These are phyloP conservation scores for Aphelenchoides fujianensis DNA, from an alignment of 1,140 invertebrate species.

Conservation along the genomic window DNA sequence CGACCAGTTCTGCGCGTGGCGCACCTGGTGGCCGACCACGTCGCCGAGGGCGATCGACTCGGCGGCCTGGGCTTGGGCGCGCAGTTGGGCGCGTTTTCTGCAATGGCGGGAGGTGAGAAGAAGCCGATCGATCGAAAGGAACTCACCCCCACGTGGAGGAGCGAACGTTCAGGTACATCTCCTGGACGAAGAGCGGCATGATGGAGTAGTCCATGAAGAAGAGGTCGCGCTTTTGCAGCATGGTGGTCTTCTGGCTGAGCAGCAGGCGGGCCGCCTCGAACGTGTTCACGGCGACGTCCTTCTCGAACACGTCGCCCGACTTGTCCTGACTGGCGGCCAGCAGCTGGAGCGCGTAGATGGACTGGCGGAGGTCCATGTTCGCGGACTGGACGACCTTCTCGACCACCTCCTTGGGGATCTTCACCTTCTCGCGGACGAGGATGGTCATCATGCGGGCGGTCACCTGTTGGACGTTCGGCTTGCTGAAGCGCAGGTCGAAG, in stretches of 20 bases:
- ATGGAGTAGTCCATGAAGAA: conserved; percentile 97
- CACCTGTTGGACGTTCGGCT: conserved; percentile 83
- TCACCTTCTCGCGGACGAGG: conserved; percentile 84
- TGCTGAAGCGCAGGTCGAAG: conserved; percentile 82
- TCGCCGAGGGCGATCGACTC: conserved; percentile 82
- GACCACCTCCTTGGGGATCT: conserved; percentile 74
- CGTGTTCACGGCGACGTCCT: conserved; percentile 65
- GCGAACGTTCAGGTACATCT: conserved; percentile 78
- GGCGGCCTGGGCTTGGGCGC: conserved; percentile 74
- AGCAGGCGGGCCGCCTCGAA: conserved; percentile 90
- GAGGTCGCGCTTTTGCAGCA: conserved; percentile 76
- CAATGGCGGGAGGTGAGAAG: too few relatives aligned
- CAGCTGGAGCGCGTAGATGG: conserved; percentile 70
- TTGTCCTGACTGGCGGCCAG: conserved; percentile 24
- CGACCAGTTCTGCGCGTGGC: conserved; percentile 77
- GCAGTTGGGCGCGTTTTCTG: conserved; percentile 65
- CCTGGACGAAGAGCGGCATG: conserved; percentile 89
- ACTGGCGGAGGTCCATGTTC: conserved; percentile 88
- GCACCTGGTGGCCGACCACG: conserved; percentile 76
- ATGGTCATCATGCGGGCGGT: conserved; percentile 84
- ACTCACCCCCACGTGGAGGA: conserved; percentile 29
- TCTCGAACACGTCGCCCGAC: conserved; percentile 26
- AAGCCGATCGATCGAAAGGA: too few relatives aligned
- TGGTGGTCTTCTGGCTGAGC: conserved; percentile 72
- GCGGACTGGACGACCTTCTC: conserved; percentile 80